phyloP scores from a whole-genome alignment of 2,797 vertebrate genomes.

The Carcharodon carcharias region DNA sequence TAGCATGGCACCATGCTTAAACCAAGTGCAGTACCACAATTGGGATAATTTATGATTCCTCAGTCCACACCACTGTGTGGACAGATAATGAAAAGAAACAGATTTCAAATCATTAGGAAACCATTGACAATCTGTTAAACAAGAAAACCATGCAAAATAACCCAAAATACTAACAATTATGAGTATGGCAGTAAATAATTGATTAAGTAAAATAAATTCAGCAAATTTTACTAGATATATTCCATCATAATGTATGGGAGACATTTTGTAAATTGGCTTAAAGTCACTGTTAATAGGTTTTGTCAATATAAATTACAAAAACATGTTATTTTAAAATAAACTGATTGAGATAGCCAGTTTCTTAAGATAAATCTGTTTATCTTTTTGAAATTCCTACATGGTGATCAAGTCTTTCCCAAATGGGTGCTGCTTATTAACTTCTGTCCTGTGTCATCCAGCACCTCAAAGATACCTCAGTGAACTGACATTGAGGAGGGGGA shows the following conservation, averaged over 20 bases:
- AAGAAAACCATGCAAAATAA: constrained; percentile 12
- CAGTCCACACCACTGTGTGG: neutral
- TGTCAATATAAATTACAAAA: constrained; percentile 4
- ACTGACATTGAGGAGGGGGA: neutral
- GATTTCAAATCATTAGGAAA: neutral
- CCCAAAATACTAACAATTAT: constrained; percentile 48
- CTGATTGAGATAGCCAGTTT: neutral
- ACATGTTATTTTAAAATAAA: neutral
- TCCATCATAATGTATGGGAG: constrained; percentile 78
- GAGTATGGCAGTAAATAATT: constrained; percentile 81
- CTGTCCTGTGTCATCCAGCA: neutral
- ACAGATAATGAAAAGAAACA: neutral
- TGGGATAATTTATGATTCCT: neutral
- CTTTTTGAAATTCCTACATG: neutral
- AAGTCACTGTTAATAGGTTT: constrained; percentile 9
- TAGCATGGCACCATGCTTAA: neutral
- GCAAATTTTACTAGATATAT: constrained; percentile 78
- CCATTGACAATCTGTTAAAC: neutral
- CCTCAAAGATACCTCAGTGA: neutral
- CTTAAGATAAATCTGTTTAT: constrained; percentile 16
- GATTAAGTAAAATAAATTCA: constrained; percentile 84
- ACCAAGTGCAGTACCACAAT: neutral
- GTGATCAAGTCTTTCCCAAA: neutral
- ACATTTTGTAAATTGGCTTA: constrained; percentile 55
- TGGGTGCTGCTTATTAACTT: neutral